phyloP scores from a whole-genome alignment of 2,888 invertebrate species.

The Hemithea aestivaria region DNA sequence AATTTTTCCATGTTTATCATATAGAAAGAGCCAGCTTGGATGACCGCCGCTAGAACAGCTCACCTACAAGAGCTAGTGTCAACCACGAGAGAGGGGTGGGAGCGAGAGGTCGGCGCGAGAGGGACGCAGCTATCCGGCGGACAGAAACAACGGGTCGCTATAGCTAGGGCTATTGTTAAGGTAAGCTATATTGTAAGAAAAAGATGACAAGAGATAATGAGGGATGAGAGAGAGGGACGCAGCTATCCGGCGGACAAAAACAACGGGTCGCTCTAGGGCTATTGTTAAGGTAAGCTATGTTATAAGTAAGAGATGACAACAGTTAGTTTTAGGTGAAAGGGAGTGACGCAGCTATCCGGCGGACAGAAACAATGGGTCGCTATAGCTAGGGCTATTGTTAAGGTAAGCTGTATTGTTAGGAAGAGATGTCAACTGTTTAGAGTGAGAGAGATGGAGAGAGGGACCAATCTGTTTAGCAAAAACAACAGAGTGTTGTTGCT shows the following conservation, averaged over 20 bases:
- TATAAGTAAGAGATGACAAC: too few relatives aligned
- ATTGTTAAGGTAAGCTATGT: slow-evolving; percentile 84
- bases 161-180: slow-evolving; percentile 94
- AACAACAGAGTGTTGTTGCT: too few relatives aligned
- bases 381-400: slow-evolving; percentile 94
- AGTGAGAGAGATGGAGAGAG: too few relatives aligned
- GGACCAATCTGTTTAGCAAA: too few relatives aligned
- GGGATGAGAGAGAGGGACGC: slow-evolving; percentile 88
- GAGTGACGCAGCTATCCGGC: slow-evolving; percentile 93
- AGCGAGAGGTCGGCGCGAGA: slow-evolving; percentile 94
- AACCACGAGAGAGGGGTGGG: slow-evolving; percentile 83
- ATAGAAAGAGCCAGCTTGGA: slow-evolving; percentile 55
- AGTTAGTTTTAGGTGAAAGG: too few relatives aligned
- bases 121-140: slow-evolving; percentile 94
- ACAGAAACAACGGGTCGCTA: slow-evolving; percentile 95
- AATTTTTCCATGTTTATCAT: too few relatives aligned
- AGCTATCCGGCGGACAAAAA: slow-evolving; percentile 95
- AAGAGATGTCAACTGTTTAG: too few relatives aligned
- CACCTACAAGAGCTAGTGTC: slow-evolving; percentile 91
- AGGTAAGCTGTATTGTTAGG: slow-evolving; percentile 81
- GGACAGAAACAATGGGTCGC: slow-evolving; percentile 97
- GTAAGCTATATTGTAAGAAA: too few relatives aligned
- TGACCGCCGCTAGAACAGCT: slow-evolving; percentile 87
- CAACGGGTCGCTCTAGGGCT: slow-evolving; percentile 94
- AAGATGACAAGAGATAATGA: slow-evolving; percentile 79